Conservation (phyloP, 1,140 invertebrate genomes). For the Hycleus phaleratus region DNA sequence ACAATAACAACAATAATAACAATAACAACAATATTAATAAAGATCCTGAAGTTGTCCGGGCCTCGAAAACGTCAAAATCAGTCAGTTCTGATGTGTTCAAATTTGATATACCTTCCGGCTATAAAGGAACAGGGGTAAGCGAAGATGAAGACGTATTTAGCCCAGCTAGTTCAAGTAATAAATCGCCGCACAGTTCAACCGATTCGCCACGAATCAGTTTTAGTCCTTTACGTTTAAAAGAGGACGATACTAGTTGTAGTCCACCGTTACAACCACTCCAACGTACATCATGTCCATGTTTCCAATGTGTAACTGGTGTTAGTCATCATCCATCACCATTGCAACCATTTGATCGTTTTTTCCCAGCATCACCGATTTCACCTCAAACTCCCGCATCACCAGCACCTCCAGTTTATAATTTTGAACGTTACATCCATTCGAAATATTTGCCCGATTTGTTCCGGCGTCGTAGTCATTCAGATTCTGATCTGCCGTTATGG, state of each 20-base stretch:
- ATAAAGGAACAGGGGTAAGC: slow-evolving; percentile 44
- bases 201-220: slow-evolving; percentile 52
- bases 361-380: slow-evolving; percentile 52
- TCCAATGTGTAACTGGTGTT: slow-evolving; percentile 42
- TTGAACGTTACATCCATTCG: slow-evolving; percentile 63
- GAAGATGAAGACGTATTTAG: slow-evolving; percentile 52
- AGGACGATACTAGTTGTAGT: slow-evolving; percentile 41
- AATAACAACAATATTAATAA: slow-evolving; percentile 37
- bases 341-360: slow-evolving; percentile 49
- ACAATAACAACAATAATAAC: slow-evolving; percentile 33
- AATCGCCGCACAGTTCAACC: slow-evolving; percentile 47
- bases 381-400: slow-evolving; percentile 51
- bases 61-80: slow-evolving; percentile 26
- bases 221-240: slow-evolving; percentile 50
- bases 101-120: slow-evolving; percentile 41
- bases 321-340: slow-evolving; percentile 41
- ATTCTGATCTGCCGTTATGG: slow-evolving; percentile 58
- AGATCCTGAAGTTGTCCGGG: slow-evolving; percentile 17
- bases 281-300: slow-evolving; percentile 45
- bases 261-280: slow-evolving; percentile 34
- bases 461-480: slow-evolving; percentile 62
- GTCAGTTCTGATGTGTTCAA: slow-evolving; percentile 44
- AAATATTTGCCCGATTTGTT: slow-evolving; percentile 66
- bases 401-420: slow-evolving; percentile 48
- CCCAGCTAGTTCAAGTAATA: slow-evolving; percentile 46